Percentiles rank a stretch among this genome's conserved stretches.
These are phyloP conservation scores for Callyntrura sp. DNA, from an alignment of 2,888 invertebrate species.

Conservation along the genomic window DNA sequence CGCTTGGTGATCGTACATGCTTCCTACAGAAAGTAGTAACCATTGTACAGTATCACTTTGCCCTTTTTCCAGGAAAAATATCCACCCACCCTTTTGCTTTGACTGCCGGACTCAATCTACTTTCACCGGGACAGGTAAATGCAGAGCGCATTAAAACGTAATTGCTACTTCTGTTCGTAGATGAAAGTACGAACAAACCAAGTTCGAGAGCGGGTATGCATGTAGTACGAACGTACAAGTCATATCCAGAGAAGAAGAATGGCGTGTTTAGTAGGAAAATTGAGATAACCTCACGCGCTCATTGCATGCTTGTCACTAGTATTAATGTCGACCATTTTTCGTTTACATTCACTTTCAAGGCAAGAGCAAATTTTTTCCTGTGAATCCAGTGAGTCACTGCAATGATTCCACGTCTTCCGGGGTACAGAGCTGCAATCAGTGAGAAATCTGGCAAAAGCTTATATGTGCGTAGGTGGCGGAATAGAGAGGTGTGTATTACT, in stretches of 20 bases:
- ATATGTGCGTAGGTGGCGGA: constrained; percentile 5
- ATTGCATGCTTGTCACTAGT: constrained; percentile 44
- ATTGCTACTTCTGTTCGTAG: neutral
- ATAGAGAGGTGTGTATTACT: neutral
- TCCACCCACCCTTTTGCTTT: constrained; percentile 60
- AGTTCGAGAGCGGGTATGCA: neutral
- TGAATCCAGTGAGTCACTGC: constrained; percentile 20
- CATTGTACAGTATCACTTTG: constrained; percentile 40
- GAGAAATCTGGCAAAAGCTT: neutral
- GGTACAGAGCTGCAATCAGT: constrained; percentile 21
- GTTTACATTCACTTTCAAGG: neutral
- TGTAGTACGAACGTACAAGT: neutral
- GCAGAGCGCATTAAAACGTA: neutral
- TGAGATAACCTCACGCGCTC: constrained; percentile 43
- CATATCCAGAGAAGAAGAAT: neutral
- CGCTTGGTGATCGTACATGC: neutral
- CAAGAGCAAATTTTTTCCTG: neutral
- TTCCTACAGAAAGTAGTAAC: neutral
- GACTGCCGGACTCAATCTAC: constrained; percentile 6
- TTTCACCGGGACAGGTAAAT: constrained; percentile 62
- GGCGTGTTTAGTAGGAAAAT: constrained; percentile 20
- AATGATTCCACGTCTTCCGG: constrained; percentile 22
- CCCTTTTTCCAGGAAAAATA: constrained; percentile 60
- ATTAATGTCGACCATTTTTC: constrained; percentile 4
- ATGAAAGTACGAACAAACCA: neutral